Evolutionary conservation across 2,888 invertebrate species (phyloP), one percentile per base, ranked within the genome.

Genomic region (Eupelmus urozonus): DNA sequence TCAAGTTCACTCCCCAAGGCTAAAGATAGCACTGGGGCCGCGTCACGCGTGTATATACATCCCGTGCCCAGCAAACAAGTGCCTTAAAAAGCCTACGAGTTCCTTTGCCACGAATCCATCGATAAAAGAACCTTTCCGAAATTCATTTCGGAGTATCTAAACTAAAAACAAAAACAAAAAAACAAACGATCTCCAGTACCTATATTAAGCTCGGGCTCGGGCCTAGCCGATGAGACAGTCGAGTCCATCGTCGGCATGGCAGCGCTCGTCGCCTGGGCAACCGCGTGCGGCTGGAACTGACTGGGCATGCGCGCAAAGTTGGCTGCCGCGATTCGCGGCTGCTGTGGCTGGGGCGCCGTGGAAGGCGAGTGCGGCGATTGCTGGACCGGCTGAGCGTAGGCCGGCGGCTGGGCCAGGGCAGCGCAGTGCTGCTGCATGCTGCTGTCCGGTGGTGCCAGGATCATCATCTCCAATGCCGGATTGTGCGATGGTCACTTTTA

Each of bases 121-220:
- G 23, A 25, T 23, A 25, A 25, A 23, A 25, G 25, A 45, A 16
- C 45, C 2, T 34, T 45, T 45, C 13, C 13, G 7, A 16, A 9
- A 16, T 16, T 45, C 45, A 45, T 45, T 45, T 45, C 13, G 9
- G 16, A 45, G 16, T 49, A n/a, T 49, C 49, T 16, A 49, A 49
- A 13, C 13, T 49, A 9, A 49, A 16, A 49, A 49, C 16, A n/a
- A 16, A 49, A 13, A 34, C 34, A 34, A 49, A 9, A n/a, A 49
- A n/a, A 49, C 2, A 49, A 49, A 1, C 27, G 66, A 29, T 11
- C 29, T 11, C 18, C 13, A 81, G 80, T 92, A 94, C 94, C 94
- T 93, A 95, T 93, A 90, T 94, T 93, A 78, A 95, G 91, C 84
- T 93, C 94, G 45, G 94, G 94, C 88, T 94, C 94, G 79, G 93